A percentile compares a stretch with the other conserved stretches of the same genome.
phyloP scores from a whole-genome alignment of 2,797 vertebrate genomes.

The Aythya fuligula region DNA sequence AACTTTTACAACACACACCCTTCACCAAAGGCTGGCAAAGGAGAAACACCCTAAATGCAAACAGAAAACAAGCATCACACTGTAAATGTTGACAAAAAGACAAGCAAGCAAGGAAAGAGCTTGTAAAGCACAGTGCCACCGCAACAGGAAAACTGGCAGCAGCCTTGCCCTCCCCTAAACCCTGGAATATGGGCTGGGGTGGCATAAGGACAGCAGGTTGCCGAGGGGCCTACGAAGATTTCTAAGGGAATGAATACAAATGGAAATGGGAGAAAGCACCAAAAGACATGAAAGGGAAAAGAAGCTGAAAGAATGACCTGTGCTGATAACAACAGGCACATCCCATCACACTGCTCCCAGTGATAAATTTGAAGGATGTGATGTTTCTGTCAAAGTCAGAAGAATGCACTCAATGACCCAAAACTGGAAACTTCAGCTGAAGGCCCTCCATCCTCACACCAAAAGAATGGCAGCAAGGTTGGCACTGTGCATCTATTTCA shows the following conservation, averaged over 20 bases:
- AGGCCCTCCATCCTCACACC: background rate
- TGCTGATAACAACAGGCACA: fast-evolving
- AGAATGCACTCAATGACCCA: background rate
- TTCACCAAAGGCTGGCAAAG: background rate
- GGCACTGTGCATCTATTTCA: background rate
- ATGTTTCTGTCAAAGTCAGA: background rate
- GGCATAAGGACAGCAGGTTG: background rate
- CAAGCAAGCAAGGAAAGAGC: background rate
- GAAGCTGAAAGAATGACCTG: background rate
- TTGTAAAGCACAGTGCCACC: fast-evolving
- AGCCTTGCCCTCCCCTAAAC: background rate
- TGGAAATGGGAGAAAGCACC: background rate
- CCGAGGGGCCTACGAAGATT: background rate
- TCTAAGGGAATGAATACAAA: background rate
- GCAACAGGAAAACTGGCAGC: fast-evolving
- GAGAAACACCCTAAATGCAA: slow-evolving; percentile 65
- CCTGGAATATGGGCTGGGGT: background rate
- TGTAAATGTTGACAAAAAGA: background rate
- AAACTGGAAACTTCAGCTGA: background rate
- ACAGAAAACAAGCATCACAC: background rate
- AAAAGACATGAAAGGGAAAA: background rate
- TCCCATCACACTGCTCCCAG: background rate
- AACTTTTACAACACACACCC: background rate
- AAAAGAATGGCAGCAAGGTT: background rate
- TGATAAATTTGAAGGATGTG: background rate